These are phyloP conservation scores for Periophthalmodon schlosseri DNA, from an alignment of 2,113 vertebrate genomes.

Conservation along the genomic window DNA sequence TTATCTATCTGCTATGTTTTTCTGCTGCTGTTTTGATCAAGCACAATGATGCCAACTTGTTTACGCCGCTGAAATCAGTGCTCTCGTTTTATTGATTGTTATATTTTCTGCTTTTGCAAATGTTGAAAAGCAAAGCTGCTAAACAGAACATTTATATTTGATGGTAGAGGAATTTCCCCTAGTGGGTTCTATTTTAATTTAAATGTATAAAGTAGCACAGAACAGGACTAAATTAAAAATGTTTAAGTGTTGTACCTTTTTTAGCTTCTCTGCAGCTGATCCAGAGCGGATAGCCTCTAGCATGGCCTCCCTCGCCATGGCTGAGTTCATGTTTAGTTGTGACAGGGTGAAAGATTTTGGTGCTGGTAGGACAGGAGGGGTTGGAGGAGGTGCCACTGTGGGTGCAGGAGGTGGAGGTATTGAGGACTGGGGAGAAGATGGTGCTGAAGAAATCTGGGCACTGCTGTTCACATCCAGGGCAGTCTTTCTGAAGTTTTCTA, in stretches of 20 bases:
- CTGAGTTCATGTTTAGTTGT: conserved; percentile 46
- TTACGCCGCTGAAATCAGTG: background rate
- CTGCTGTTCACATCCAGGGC: conserved; percentile 30
- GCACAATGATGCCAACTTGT: conserved; percentile 1
- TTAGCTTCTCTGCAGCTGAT: conserved; percentile 84
- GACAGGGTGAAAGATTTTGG: conserved; percentile 32
- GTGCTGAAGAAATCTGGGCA: conserved; percentile 30
- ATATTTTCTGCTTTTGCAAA: background rate
- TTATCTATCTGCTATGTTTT: conserved; percentile 6
- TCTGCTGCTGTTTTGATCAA: conserved; percentile 3
- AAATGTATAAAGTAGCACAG: background rate
- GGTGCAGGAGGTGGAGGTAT: conserved; percentile 38
- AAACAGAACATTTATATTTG: background rate
- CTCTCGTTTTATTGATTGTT: background rate
- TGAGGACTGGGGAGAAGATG: conserved; percentile 36
- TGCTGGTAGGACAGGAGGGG: conserved; percentile 41
- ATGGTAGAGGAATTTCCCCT: background rate
- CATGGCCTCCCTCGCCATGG: conserved; percentile 81
- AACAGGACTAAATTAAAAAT: background rate
- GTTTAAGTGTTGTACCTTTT: conserved; percentile 80
- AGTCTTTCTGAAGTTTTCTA: conserved; percentile 67
- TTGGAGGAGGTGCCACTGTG: conserved; percentile 43
- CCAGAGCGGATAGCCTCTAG: conserved; percentile 93
- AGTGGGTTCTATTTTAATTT: background rate
- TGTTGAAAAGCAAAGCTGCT: background rate